These are phyloP conservation scores for Caerostris extrusa DNA, from an alignment of 1,140 invertebrate genomes.

Conservation along the genomic window DNA sequence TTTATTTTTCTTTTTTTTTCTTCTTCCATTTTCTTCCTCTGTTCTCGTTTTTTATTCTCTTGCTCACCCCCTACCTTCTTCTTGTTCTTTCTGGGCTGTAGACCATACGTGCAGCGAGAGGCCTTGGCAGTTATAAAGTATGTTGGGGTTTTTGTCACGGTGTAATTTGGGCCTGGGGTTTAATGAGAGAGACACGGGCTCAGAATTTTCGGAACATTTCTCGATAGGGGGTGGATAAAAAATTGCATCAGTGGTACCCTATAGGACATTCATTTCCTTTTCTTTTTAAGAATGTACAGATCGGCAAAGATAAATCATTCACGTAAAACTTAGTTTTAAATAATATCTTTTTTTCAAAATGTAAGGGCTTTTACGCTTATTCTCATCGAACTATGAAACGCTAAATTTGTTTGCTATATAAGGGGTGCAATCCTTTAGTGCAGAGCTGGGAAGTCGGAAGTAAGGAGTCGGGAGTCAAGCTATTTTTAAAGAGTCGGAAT, in stretches of 20 bases:
- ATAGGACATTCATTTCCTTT: neutral
- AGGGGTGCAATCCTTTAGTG: too few relatives aligned
- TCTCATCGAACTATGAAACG: too few relatives aligned
- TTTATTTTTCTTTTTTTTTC: conserved; percentile 13
- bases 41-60: neutral
- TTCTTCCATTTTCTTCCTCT: neutral
- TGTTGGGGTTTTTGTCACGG: conserved; percentile 66
- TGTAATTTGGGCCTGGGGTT: conserved; percentile 71
- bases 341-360: too few relatives aligned
- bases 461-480: too few relatives aligned
- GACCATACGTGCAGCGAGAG: conserved; percentile 22
- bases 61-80: neutral
- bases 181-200: conserved; percentile 75
- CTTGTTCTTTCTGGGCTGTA: neutral
- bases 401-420: too few relatives aligned
- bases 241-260: neutral
- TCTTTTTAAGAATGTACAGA: neutral
- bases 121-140: conserved; percentile 69
- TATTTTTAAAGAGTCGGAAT: too few relatives aligned
- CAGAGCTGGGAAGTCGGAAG: too few relatives aligned
- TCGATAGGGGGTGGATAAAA: neutral
- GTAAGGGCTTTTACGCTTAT: too few relatives aligned
- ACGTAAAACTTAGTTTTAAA: too few relatives aligned
- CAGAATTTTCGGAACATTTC: conserved; percentile 51
- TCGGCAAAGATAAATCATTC: too few relatives aligned